Evolutionary conservation across 2,888 invertebrate genomes (phyloP).

Genomic region (Cyclophora punctaria): DNA sequence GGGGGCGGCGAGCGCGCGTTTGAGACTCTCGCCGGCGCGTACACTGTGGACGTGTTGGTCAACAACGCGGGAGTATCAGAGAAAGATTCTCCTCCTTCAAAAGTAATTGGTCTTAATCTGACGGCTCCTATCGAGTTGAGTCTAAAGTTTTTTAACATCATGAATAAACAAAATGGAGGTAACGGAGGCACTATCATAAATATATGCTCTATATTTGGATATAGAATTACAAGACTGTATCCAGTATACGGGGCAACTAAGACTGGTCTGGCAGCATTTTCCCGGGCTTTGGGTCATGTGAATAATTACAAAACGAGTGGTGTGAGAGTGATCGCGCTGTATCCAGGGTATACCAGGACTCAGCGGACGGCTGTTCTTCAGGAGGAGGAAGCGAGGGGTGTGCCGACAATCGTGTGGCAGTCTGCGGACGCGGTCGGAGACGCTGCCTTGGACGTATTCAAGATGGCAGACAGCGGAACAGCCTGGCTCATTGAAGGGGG

Average conservation of each 20-base stretch:
- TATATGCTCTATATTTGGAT: conserved; percentile 76
- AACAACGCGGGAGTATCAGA: conserved; percentile 49
- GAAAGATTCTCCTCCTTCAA: conserved; percentile 32
- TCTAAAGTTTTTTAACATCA: conserved; percentile 38
- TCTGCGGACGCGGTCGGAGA: conserved; percentile 16
- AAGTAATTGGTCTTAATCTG: conserved; percentile 23
- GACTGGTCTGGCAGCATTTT: conserved; percentile 70
- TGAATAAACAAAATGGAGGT: background rate
- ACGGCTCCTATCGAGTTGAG: conserved; percentile 34
- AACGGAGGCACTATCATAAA: conserved; percentile 74
- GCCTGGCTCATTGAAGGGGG: conserved; percentile 14
- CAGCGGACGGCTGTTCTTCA: conserved; percentile 5
- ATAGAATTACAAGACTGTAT: conserved; percentile 64
- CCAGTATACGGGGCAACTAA: conserved; percentile 77
- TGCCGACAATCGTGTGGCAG: no score
- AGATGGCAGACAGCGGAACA: conserved; percentile 13
- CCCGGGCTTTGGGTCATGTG: conserved; percentile 58
- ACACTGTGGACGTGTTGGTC: conserved; percentile 46
- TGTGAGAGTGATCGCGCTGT: conserved; percentile 69
- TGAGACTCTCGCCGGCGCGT: conserved; percentile 25
- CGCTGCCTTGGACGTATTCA: conserved; percentile 14
- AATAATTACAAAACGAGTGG: conserved; percentile 61
- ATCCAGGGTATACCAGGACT: conserved; percentile 33
- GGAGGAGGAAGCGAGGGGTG: no score
- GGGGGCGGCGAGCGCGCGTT: conserved; percentile 50